phyloP scores from a whole-genome alignment of 2,797 vertebrate species.

The Monodelphis domestica region DNA sequence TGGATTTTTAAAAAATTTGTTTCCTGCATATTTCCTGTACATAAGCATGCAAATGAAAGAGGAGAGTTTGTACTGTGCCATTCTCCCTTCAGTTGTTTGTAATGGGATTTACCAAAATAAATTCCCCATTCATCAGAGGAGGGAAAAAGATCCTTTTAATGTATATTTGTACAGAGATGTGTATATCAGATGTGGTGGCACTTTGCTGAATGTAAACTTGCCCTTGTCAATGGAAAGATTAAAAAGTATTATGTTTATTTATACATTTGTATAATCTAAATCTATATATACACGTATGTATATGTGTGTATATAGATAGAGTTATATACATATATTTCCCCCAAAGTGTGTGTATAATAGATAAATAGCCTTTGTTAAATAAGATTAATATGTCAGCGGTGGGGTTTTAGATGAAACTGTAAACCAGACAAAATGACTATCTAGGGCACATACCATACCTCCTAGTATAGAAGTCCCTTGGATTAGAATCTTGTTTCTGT shows the following conservation, averaged over 20 bases:
- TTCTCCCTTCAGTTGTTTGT: conserved; percentile 82
- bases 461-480: conserved; percentile 27
- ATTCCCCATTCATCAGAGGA: conserved; percentile 77
- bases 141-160: conserved; percentile 78
- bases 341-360: conserved; percentile 72
- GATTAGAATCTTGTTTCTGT: conserved; percentile 34
- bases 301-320: conserved; percentile 83
- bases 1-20: conserved; percentile 56
- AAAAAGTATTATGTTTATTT: conserved; percentile 83
- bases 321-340: conserved; percentile 81
- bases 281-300: conserved; percentile 81
- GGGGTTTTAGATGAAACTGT: conserved; percentile 70
- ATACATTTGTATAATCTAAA: conserved; percentile 82
- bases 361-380: conserved; percentile 82
- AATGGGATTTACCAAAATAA: conserved; percentile 79
- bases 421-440: conserved; percentile 41
- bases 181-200: conserved; percentile 84
- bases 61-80: conserved; percentile 82
- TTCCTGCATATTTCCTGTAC: conserved; percentile 76
- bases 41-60: conserved; percentile 79
- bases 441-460: conserved; percentile 12
- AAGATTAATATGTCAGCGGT: conserved; percentile 75
- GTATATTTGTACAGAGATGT: conserved; percentile 87
- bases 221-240: conserved; percentile 82
- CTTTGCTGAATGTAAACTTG: conserved; percentile 85